Conservation (phyloP, 2,113 vertebrate genomes). For the Uria aalge region DNA sequence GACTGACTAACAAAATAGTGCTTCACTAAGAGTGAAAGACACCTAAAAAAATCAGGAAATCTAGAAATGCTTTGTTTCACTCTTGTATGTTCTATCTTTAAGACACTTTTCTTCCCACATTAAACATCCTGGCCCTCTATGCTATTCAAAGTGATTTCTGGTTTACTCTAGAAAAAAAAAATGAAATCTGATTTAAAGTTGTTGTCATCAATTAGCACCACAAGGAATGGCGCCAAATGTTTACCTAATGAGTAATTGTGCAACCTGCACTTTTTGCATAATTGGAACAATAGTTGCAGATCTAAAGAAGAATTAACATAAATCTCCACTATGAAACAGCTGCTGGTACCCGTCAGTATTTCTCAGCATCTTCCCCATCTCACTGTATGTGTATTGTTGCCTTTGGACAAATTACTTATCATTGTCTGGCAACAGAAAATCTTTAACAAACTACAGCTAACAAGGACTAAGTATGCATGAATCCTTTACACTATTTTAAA, state of each 20-base stretch:
- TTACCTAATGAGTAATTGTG: neutral
- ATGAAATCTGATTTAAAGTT: neutral
- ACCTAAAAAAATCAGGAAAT: neutral
- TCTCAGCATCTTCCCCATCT: neutral
- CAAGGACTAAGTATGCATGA: neutral
- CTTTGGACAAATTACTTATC: neutral
- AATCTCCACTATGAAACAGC: neutral
- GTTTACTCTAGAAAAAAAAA: neutral
- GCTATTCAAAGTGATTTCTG: neutral
- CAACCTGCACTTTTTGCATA: neutral
- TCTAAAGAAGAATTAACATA: neutral
- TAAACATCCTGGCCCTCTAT: neutral
- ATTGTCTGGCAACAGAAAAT: neutral
- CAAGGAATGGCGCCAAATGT: neutral
- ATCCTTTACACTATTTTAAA: neutral
- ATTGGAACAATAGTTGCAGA: neutral
- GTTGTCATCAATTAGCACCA: neutral
- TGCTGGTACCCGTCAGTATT: neutral
- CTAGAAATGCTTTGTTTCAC: neutral
- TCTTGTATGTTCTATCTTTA: neutral
- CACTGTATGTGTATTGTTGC: neutral
- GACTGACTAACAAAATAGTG: neutral
- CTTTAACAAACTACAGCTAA: neutral
- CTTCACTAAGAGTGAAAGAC: neutral
- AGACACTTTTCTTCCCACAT: neutral